Conservation (phyloP, 92 coral and sea anemone genomes). For the Micromussa lordhowensis region DNA sequence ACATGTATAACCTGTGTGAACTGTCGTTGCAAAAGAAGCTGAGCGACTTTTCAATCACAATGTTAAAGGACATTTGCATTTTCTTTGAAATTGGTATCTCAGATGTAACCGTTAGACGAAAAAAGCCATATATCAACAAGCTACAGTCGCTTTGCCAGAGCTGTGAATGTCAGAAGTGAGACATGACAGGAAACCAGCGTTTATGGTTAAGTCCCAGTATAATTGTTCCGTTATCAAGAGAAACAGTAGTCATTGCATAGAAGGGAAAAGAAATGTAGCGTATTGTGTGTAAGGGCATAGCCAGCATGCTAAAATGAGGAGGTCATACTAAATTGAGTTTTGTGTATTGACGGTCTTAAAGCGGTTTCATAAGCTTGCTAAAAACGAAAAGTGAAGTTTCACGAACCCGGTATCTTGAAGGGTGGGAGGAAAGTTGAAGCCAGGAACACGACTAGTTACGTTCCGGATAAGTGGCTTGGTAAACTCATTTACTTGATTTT, state of each 20-base stretch:
- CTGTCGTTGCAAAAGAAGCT: constrained; percentile 31
- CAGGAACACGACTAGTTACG: constrained; percentile 2
- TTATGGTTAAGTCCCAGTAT: too few relatives aligned
- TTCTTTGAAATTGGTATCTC: constrained; percentile 20
- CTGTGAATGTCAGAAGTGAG: constrained; percentile 42
- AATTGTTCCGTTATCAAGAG: too few relatives aligned
- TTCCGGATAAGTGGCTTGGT: neutral
- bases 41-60: constrained; percentile 40
- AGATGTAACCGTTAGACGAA: constrained; percentile 40
- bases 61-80: constrained; percentile 53
- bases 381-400: neutral
- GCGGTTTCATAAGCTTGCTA: too few relatives aligned
- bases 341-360: neutral
- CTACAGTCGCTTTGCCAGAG: constrained; percentile 47
- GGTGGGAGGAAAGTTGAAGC: neutral
- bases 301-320: neutral
- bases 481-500: neutral
- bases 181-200: too few relatives aligned
- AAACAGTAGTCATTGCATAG: too few relatives aligned
- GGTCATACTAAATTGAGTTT: neutral
- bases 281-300: neutral
- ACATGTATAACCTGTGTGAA: constrained; percentile 37
- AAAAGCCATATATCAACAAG: constrained; percentile 48
- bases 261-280: too few relatives aligned
- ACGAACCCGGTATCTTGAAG: neutral